These are phyloP conservation scores for Agapetus fuscipes DNA, from an alignment of 2,888 invertebrate species.

Conservation along the genomic window DNA sequence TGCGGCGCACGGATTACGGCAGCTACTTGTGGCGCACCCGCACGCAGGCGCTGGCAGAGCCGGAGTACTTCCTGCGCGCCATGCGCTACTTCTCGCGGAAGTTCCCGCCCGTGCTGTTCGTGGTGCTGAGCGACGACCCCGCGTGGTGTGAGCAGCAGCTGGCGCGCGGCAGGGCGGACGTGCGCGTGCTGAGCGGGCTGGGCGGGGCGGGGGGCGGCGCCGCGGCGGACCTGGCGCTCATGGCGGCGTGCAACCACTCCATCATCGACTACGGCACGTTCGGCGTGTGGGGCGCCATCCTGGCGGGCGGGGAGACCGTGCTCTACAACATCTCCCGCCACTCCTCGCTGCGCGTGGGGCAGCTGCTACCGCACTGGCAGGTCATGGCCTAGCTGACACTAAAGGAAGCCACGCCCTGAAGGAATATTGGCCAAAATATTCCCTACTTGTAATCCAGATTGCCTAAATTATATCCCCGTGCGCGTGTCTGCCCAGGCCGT, in stretches of 20 bases:
- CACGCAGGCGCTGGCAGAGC: constrained; percentile 31
- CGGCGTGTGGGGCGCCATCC: constrained; percentile 41
- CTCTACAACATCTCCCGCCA: constrained; percentile 35
- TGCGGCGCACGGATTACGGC: constrained; percentile 47
- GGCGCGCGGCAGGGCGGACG: constrained; percentile 27
- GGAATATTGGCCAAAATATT: background rate
- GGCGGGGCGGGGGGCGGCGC: constrained; percentile 30
- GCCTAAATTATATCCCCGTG: too few species aligned
- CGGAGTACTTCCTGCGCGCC: constrained; percentile 32
- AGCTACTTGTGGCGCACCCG: constrained; percentile 44
- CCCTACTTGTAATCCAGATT: too few species aligned
- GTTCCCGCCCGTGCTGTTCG: constrained; percentile 32
- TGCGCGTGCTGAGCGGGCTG: constrained; percentile 31
- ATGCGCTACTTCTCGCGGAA: constrained; percentile 36
- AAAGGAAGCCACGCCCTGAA: too few species aligned
- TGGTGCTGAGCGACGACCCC: constrained; percentile 41
- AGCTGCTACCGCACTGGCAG: constrained; percentile 36
- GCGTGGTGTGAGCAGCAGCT: constrained; percentile 36
- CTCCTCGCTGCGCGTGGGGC: constrained; percentile 31
- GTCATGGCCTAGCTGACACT: constrained; percentile 23
- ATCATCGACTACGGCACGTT: constrained; percentile 44
- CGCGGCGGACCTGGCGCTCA: constrained; percentile 37
- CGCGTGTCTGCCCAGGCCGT: too few species aligned
- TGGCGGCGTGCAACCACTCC: constrained; percentile 43
- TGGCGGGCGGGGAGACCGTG: constrained; percentile 39